A percentile compares a stretch with the other conserved stretches of the same genome.
Conservation (phyloP, 2,113 vertebrate species). For the Garra rufa region DNA sequence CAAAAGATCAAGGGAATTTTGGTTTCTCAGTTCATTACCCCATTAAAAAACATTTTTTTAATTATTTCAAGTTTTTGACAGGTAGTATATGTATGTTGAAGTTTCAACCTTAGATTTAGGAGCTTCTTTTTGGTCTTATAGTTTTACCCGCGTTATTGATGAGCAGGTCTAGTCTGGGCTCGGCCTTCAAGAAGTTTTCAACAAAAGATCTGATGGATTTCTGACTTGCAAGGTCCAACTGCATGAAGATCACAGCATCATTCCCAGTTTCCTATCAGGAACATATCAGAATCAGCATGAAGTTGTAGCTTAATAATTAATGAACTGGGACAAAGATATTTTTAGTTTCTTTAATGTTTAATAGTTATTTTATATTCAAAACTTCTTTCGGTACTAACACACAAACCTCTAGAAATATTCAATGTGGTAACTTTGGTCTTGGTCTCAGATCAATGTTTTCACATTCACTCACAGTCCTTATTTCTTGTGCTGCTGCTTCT, state of each 20-base stretch:
- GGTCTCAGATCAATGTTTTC: too few relatives aligned
- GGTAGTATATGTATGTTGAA: too few relatives aligned
- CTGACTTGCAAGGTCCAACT: slow-evolving; percentile 12
- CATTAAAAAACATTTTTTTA: too few relatives aligned
- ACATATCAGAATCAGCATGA: not conserved
- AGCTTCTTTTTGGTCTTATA: not conserved
- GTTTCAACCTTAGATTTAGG: not conserved
- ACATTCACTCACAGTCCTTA: not conserved
- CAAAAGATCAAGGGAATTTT: too few relatives aligned
- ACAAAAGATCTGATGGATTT: not conserved
- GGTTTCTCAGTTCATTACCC: too few relatives aligned
- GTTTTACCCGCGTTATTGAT: slow-evolving; percentile 31
- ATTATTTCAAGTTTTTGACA: too few relatives aligned
- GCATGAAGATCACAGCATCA: slow-evolving; percentile 20
- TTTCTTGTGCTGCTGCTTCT: slow-evolving; percentile 34
- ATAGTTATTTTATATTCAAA: too few relatives aligned
- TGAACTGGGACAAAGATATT: too few relatives aligned
- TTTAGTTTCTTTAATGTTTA: too few relatives aligned
- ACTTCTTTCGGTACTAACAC: too few relatives aligned
- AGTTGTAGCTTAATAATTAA: not conserved
- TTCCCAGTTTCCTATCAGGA: slow-evolving; percentile 25
- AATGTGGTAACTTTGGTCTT: too few relatives aligned
- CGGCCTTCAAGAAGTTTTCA: slow-evolving; percentile 21
- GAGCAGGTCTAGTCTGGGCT: slow-evolving; percentile 32
- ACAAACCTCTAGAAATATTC: not conserved